Percentiles rank a stretch among this genome's conserved stretches.
Conservation (phyloP, 2,797 vertebrate genomes). For the Odontamblyopus rebecca region DNA sequence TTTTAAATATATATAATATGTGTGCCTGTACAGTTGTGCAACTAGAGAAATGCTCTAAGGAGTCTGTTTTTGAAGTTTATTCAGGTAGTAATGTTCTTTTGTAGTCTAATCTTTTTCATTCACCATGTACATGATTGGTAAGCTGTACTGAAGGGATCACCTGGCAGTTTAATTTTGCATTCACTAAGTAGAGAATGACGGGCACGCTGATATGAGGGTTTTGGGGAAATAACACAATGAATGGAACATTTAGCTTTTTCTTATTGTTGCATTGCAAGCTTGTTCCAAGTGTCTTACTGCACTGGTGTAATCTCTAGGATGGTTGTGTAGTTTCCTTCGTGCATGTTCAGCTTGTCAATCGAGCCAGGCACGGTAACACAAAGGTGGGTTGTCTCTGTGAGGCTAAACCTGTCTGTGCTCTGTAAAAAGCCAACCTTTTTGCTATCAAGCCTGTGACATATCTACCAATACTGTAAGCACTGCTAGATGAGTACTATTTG, state of each 20-base stretch:
- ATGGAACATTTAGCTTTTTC: constrained; percentile 58
- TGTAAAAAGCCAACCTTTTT: constrained; percentile 70
- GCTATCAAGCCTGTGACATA: constrained; percentile 75
- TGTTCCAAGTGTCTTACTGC: constrained; percentile 72
- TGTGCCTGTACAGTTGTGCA: constrained; percentile 84
- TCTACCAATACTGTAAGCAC: constrained; percentile 76
- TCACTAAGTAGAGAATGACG: constrained; percentile 55
- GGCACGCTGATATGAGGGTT: constrained; percentile 48
- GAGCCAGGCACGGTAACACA: constrained; percentile 66
- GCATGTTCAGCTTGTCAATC: constrained; percentile 81
- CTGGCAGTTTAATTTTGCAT: constrained; percentile 41
- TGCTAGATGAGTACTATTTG: constrained; percentile 81
- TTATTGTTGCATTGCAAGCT: constrained; percentile 69
- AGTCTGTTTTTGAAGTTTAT: constrained; percentile 74
- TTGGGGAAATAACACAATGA: constrained; percentile 40
- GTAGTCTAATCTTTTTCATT: constrained; percentile 60
- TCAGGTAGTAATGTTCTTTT: constrained; percentile 72
- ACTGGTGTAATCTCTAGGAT: constrained; percentile 69
- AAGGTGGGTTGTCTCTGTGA: constrained; percentile 53
- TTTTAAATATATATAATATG: constrained; percentile 78
- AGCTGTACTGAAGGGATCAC: constrained; percentile 67
- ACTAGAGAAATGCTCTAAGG: constrained; percentile 70
- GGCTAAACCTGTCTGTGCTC: constrained; percentile 35
- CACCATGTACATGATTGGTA: constrained; percentile 62
- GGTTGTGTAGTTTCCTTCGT: constrained; percentile 73